Base-by-base conservation (phyloP, 1,140 invertebrate genomes). In the Propsilocerus akamusi region DNA sequence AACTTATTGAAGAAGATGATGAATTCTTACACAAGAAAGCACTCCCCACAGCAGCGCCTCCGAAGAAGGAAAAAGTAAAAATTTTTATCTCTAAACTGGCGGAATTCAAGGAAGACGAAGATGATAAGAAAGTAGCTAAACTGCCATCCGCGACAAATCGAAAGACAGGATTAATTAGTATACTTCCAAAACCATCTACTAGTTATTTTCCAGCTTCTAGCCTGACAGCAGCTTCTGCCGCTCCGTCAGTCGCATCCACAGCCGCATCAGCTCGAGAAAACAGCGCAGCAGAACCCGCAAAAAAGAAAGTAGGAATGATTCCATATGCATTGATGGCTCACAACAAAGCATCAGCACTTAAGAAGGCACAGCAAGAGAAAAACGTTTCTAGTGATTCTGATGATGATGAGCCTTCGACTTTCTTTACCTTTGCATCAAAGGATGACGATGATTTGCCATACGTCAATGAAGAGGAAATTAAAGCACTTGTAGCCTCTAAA, bases 21-120 rank as follows among this genome's bases (percentile, higher is more conserved):
- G 73, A 75, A 56, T 74, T 74, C 55, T 51, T 75, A n/a, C 68
- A 70, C 49, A 75, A 74, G 57, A 74, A 73, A 55, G 69, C 66
- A 50, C 53, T 53, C 4, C 53, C 58, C n/a, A 49, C 53, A 12
- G 59, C 57, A 49, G 52, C 52, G 41, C 54, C 37, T 0, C 53
- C 53, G 4, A 47, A 46, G 5, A 63, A 61, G 22, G 55, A 53
- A 28, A 57, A 59, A 2, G 60, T 67, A 0, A 62, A 62, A 49
- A 68, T 68, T 47, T 59, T 56, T 23, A 61, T 68, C 46, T 65
- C 66, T 0, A 65, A 64, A 2, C 54, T 68, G 5, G 56, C 58
- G 24, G 60, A 75, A 55, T 74, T 74, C 51, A 68, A 66, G 53
- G 72, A 75, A 63, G 69, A 73, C 0, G 64, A 71, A 50, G 60